Conservation (phyloP, 2,113 vertebrate species). For the Pogona vitticeps region DNA sequence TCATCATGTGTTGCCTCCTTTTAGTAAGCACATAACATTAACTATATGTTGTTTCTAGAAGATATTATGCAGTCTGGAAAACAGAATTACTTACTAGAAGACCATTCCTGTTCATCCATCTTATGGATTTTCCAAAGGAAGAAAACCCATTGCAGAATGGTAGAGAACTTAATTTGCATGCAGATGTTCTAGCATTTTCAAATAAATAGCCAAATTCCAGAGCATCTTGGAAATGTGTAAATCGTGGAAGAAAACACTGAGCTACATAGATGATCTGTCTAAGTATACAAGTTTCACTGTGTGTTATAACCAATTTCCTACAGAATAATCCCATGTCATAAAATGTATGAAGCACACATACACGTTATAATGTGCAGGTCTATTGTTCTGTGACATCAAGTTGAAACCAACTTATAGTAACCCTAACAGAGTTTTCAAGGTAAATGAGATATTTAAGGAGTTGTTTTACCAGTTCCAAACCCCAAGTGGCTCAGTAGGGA, state of each 20-base stretch:
- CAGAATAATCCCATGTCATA: not conserved
- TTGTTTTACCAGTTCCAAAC: too few species aligned
- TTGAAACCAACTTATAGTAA: too few species aligned
- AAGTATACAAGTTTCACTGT: not conserved
- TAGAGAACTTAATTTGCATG: not conserved
- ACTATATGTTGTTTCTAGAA: too few species aligned
- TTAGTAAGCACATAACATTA: not conserved
- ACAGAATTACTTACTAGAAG: not conserved
- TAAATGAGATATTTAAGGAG: too few species aligned
- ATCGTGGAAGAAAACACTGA: not conserved
- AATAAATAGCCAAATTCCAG: not conserved
- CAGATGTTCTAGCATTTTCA: not conserved
- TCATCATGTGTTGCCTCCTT: too few species aligned
- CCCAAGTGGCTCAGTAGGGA: too few species aligned
- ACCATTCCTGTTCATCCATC: not conserved
- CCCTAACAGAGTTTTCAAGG: too few species aligned
- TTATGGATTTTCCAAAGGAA: not conserved
- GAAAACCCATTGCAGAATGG: not conserved
- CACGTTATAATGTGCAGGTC: not conserved
- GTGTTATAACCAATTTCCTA: not conserved
- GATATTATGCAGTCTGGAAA: too few species aligned
- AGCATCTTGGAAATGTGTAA: not conserved
- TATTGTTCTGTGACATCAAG: too few species aligned
- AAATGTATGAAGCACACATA: not conserved
- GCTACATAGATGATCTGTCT: not conserved